Conservation (phyloP, 2,797 vertebrate genomes). For the Zenarchopterus dispar region DNA sequence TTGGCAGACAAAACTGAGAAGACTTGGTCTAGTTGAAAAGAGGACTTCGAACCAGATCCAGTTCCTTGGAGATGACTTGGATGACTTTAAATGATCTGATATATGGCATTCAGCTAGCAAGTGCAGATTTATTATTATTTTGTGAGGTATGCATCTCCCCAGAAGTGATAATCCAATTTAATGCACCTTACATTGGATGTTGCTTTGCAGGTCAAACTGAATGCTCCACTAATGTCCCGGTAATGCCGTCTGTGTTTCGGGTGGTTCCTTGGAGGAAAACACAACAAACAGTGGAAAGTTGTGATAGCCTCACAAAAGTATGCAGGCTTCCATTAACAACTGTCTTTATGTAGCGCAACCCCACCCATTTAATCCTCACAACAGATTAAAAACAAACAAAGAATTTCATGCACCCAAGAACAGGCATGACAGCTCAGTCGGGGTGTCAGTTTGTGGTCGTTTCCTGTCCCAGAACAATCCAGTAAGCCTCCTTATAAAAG, state of each 20-base stretch:
- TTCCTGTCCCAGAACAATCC: conserved; percentile 32
- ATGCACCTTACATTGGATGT: background rate
- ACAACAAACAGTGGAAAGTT: conserved; percentile 5
- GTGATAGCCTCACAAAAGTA: conserved; percentile 28
- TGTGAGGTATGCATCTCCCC: no score
- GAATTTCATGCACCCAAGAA: conserved; percentile 4
- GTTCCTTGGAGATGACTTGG: no score
- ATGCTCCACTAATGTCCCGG: background rate
- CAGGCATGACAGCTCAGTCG: conserved; percentile 20
- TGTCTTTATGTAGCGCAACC: conserved; percentile 24
- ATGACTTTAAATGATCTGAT: no score
- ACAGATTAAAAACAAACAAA: conserved; percentile 24
- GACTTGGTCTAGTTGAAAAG: no score
- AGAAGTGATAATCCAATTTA: background rate
- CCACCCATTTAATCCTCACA: conserved; percentile 27
- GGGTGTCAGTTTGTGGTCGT: conserved; percentile 44
- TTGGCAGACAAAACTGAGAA: no score
- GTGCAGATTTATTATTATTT: no score
- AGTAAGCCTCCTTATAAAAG: conserved; percentile 45
- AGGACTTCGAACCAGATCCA: no score
- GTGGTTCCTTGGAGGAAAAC: conserved; percentile 19
- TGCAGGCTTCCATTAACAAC: conserved; percentile 37
- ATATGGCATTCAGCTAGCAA: no score
- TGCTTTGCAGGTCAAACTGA: background rate
- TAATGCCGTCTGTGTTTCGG: conserved; percentile 15